These are phyloP conservation scores for Lepetodrilus schrolli DNA, from an alignment of 2,888 invertebrate species.

Conservation along the genomic window DNA sequence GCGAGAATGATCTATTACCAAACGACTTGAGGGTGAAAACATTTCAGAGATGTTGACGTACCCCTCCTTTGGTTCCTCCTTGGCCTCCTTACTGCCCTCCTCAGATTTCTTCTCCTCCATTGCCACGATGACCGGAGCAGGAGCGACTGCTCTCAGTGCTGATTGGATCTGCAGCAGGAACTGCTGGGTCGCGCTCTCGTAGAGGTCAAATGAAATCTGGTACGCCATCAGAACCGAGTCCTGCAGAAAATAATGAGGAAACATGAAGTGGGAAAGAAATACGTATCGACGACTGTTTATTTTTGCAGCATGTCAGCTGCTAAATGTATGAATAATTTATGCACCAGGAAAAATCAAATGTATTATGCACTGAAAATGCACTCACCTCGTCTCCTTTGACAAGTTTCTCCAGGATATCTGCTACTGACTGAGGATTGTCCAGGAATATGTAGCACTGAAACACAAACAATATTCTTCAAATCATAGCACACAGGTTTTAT, in stretches of 20 bases:
- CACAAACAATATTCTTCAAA: conserved; percentile 34
- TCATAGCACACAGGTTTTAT: no score
- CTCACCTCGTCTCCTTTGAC: conserved; percentile 83
- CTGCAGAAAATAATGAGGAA: conserved; percentile 53
- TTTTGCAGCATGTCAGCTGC: no score
- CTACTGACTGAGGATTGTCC: conserved; percentile 93
- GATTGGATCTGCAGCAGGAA: conserved; percentile 82
- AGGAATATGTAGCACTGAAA: conserved; percentile 94
- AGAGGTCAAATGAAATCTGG: conserved; percentile 98
- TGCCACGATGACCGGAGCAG: conserved; percentile 58
- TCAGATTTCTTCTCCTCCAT: conserved; percentile 43
- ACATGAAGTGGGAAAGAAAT: no score
- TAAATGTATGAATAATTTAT: no score
- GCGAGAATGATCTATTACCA: no score
- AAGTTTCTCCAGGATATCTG: conserved; percentile 92
- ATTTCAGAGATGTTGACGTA: no score
- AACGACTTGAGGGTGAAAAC: no score
- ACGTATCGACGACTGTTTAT: no score
- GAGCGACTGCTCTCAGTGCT: conserved; percentile 69
- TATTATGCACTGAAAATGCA: no score
- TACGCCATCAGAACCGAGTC: conserved; percentile 95
- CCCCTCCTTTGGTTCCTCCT: conserved; percentile 36
- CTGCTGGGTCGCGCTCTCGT: conserved; percentile 98
- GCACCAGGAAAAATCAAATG: no score
- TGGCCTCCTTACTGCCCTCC: conserved; percentile 31